These are phyloP conservation scores for Nothoprocta pentlandii DNA, from an alignment of 2,113 vertebrate species.

Conservation along the genomic window DNA sequence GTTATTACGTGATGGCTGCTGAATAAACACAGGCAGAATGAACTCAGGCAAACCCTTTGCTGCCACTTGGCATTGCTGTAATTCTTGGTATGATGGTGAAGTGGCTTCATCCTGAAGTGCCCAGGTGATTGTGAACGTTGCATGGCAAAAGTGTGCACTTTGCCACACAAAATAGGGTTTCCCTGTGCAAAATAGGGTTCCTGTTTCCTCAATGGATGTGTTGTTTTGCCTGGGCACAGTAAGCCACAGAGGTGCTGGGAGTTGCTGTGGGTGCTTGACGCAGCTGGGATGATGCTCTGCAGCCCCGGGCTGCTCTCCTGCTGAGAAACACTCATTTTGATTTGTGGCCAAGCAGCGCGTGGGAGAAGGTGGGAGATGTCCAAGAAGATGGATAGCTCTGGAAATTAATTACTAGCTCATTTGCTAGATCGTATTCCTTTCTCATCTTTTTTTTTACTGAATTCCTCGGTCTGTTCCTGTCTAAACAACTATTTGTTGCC, in stretches of 20 bases:
- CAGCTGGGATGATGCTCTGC: not conserved
- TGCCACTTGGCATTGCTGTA: not conserved
- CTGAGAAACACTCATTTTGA: not conserved
- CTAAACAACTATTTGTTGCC: not conserved
- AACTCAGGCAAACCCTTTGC: not conserved
- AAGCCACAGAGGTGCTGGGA: not conserved
- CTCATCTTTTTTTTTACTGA: not conserved
- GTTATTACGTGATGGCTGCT: not conserved
- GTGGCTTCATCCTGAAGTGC: not conserved
- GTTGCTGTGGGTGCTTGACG: not conserved
- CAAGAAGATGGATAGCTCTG: constrained; percentile 19
- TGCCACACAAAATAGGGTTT: too few species aligned
- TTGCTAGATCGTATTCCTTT: not conserved
- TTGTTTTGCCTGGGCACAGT: not conserved
- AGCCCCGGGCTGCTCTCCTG: not conserved
- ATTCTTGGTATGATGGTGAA: not conserved
- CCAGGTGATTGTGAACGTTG: not conserved
- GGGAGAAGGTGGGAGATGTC: constrained; percentile 53
- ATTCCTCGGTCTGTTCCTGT: not conserved
- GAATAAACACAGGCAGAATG: not conserved
- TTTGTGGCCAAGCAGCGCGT: not conserved
- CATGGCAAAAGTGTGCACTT: not conserved
- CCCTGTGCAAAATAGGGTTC: not conserved
- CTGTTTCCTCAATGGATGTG: not conserved
- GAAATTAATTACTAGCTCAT: not conserved